Conservation (phyloP, 2,113 vertebrate species). For the Gorsachius goisagi region DNA sequence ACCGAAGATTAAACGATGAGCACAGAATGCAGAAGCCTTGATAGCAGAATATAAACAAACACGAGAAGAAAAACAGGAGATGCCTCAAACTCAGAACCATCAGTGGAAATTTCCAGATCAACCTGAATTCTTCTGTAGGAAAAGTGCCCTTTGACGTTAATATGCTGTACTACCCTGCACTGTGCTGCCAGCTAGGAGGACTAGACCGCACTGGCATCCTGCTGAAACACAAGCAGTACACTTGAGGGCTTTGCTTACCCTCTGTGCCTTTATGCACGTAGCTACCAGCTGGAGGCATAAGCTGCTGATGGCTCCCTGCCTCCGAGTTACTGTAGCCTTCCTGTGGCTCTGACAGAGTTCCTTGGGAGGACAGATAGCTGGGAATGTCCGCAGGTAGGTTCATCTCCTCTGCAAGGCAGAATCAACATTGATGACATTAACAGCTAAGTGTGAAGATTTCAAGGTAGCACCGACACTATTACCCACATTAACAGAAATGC, state of each 20-base stretch:
- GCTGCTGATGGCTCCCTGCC: slow-evolving; percentile 95
- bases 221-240: not conserved
- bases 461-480: not conserved
- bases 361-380: slow-evolving; percentile 96
- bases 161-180: not conserved
- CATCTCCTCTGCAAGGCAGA: slow-evolving; percentile 86
- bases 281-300: slow-evolving; percentile 89
- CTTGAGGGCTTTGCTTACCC: slow-evolving; percentile 65
- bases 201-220: not conserved
- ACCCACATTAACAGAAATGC: not conserved
- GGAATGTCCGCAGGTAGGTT: slow-evolving; percentile 95
- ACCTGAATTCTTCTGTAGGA: not conserved
- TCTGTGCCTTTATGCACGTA: slow-evolving; percentile 88
- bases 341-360: slow-evolving; percentile 93
- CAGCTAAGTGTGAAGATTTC: not conserved
- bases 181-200: not conserved
- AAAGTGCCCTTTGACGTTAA: not conserved
- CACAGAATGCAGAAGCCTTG: not conserved
- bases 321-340: slow-evolving; percentile 96
- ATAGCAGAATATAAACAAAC: not conserved
- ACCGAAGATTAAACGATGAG: not conserved
- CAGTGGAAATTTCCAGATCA: not conserved
- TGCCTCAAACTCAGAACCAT: not conserved
- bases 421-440: not conserved
- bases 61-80: not conserved